phyloP scores from a whole-genome alignment of 1,140 invertebrate genomes.

The Euura lappo region DNA sequence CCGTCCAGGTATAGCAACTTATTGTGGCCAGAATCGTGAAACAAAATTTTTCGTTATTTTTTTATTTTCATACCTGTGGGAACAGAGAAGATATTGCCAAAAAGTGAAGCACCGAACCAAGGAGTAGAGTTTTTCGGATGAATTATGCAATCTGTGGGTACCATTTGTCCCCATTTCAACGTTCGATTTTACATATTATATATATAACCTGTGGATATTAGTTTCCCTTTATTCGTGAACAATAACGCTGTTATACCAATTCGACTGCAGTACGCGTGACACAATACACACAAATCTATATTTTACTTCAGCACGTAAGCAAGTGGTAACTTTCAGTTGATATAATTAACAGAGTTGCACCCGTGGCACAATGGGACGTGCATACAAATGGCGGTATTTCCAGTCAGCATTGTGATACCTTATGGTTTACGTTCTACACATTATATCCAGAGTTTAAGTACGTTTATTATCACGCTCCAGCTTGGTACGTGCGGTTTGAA shows the following conservation, averaged over 20 bases:
- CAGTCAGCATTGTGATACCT: slow-evolving; percentile 1
- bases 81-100: too few species aligned
- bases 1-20: too few species aligned
- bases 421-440: background rate
- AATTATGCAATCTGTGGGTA: background rate
- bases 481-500: too few species aligned
- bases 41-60: background rate
- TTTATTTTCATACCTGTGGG: background rate
- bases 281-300: background rate
- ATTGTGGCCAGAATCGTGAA: background rate
- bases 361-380: slow-evolving; percentile 2
- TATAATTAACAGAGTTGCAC: slow-evolving; percentile 34
- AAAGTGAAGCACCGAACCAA: too few species aligned
- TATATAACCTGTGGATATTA: background rate
- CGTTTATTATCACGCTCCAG: too few species aligned
- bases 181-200: too few species aligned
- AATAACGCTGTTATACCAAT: slow-evolving; percentile 9
- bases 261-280: too few species aligned
- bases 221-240: slow-evolving; percentile 11
- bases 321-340: slow-evolving; percentile 31
- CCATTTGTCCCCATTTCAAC: background rate
- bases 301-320: slow-evolving; percentile 12
- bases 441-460: too few species aligned
- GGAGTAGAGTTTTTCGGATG: too few species aligned
- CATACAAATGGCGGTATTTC: slow-evolving; percentile 10